Percentiles rank a stretch among this genome's conserved stretches.
Conservation (phyloP, 2,888 invertebrate species). For the Torymus aiolomorphi region DNA sequence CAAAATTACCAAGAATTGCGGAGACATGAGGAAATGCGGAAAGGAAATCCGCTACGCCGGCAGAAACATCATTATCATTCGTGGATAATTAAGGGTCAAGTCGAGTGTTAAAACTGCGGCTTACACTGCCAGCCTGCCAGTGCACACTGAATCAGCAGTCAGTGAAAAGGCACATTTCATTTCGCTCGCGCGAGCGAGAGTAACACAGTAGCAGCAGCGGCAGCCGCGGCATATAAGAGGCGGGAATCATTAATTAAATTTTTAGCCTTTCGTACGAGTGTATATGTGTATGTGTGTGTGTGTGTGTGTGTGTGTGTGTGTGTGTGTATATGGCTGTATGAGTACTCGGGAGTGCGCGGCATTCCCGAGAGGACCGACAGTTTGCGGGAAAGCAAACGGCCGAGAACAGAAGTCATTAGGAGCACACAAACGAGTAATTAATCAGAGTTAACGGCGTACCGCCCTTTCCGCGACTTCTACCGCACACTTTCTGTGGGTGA, state of each 20-base stretch:
- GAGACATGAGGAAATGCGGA: too few relatives aligned
- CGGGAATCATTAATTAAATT: conserved; percentile 49
- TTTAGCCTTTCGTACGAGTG: conserved; percentile 22
- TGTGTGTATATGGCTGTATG: too few relatives aligned
- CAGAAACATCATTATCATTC: conserved; percentile 5
- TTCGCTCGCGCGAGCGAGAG: background rate
- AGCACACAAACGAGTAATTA: conserved; percentile 64
- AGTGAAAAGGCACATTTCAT: background rate
- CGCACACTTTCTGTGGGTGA: too few relatives aligned
- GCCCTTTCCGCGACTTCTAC: conserved; percentile 51
- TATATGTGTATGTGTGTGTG: background rate
- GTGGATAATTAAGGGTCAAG: conserved; percentile 20
- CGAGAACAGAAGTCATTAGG: conserved; percentile 56
- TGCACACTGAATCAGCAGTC: conserved; percentile 2
- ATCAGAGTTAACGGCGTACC: conserved; percentile 63
- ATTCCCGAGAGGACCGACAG: background rate
- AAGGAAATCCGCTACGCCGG: too few relatives aligned
- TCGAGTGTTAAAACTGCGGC: background rate
- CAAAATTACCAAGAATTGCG: too few relatives aligned
- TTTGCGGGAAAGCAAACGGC: conserved; percentile 44
- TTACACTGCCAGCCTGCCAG: too few relatives aligned
- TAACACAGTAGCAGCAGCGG: background rate
- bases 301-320: too few relatives aligned
- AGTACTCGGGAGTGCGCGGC: too few relatives aligned
- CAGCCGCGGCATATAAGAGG: background rate